These are phyloP conservation scores for Lordiphosa clarofinis DNA, from an alignment of 1,140 invertebrate species.

Conservation along the genomic window DNA sequence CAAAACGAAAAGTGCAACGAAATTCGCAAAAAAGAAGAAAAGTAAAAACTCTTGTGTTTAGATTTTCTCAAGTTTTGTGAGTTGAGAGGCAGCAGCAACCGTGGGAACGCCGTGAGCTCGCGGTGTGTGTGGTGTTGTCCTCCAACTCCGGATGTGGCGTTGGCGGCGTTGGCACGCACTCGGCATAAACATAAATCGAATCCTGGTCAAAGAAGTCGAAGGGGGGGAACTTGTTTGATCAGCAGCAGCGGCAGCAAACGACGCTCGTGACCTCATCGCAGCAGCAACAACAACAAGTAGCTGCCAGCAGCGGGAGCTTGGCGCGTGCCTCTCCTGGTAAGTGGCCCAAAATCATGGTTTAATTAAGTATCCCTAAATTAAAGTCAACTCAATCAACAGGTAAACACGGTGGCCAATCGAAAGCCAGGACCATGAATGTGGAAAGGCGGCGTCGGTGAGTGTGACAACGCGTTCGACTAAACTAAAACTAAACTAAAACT, in stretches of 20 bases:
- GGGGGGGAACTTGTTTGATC: slow-evolving; percentile 37
- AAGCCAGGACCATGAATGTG: slow-evolving; percentile 50
- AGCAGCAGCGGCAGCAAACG: slow-evolving; percentile 12
- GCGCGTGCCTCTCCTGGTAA: slow-evolving; percentile 21
- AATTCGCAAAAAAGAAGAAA: background rate
- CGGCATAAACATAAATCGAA: slow-evolving; percentile 24
- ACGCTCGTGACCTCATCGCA: slow-evolving; percentile 61
- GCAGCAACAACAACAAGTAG: slow-evolving; percentile 13
- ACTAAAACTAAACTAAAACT: slow-evolving; percentile 28
- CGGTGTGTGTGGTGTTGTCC: slow-evolving; percentile 15
- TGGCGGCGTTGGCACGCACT: slow-evolving; percentile 40
- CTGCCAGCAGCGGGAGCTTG: slow-evolving; percentile 22
- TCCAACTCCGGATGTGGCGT: slow-evolving; percentile 58
- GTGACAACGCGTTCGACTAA: slow-evolving; percentile 17
- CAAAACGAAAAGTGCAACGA: slow-evolving; percentile 1
- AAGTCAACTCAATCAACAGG: slow-evolving; percentile 3
- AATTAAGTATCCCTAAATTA: background rate
- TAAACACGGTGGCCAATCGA: slow-evolving; percentile 5
- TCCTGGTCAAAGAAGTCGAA: slow-evolving; percentile 32
- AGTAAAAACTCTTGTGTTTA: background rate
- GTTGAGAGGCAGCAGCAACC: slow-evolving; percentile 3
- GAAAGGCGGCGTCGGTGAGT: slow-evolving; percentile 70
- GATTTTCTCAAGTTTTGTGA: too few relatives aligned
- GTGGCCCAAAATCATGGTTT: background rate
- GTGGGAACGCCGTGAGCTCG: slow-evolving; percentile 34